Conservation (phyloP, 2,113 vertebrate species). For the Zeus faber region DNA sequence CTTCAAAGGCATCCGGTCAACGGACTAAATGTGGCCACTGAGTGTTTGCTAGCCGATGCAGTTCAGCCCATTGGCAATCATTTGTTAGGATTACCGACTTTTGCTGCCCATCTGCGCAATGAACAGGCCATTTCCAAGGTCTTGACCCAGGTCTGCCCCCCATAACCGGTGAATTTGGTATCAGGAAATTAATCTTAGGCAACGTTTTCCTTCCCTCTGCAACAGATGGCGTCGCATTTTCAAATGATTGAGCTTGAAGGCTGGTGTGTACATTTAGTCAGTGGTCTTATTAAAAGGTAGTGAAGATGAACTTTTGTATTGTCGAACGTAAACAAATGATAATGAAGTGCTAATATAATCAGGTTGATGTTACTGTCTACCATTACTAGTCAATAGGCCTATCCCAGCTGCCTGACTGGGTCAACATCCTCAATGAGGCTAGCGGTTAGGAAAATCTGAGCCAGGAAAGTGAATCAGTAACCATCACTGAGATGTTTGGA, state of each 20-base stretch:
- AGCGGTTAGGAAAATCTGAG: not conserved
- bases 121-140: not conserved
- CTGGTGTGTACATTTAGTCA: too few species aligned
- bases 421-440: not conserved
- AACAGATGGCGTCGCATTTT: too few species aligned
- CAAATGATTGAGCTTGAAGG: too few species aligned
- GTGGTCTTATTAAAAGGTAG: too few species aligned
- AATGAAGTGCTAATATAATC: not conserved
- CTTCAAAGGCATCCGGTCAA: conserved; percentile 5
- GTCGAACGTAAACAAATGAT: too few species aligned
- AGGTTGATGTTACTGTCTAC: not conserved
- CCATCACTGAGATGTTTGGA: not conserved
- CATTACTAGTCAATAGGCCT: not conserved
- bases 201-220: too few species aligned
- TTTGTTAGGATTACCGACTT: conserved; percentile 2
- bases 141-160: not conserved
- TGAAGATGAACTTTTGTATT: too few species aligned
- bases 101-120: not conserved
- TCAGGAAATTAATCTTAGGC: not conserved
- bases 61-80: not conserved
- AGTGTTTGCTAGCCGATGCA: conserved; percentile 1
- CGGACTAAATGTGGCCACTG: not conserved
- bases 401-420: not conserved
- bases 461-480: not conserved
- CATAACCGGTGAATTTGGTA: not conserved